phyloP scores from a whole-genome alignment of 2,888 invertebrate genomes.

The Tuberolachnus salignus region DNA sequence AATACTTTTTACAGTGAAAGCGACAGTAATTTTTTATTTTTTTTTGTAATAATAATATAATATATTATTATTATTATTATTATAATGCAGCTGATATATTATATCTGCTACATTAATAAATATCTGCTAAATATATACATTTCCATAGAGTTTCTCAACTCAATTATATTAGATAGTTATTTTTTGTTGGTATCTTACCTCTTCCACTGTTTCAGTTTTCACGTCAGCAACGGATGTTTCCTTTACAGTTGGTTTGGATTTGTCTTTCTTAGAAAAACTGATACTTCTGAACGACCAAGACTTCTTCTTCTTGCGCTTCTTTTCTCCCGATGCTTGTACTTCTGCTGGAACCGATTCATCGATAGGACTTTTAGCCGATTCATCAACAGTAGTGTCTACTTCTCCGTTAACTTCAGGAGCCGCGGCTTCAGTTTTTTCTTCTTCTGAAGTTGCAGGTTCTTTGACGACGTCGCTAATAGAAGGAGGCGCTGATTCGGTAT shows the following conservation, averaged over 20 bases:
- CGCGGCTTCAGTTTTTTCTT: conserved; percentile 65
- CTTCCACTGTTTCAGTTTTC: conserved; percentile 55
- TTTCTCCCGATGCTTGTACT: conserved; percentile 58
- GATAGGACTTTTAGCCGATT: conserved; percentile 65
- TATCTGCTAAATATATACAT: no score
- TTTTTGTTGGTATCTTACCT: conserved; percentile 39
- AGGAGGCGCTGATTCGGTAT: conserved; percentile 19
- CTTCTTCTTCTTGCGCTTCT: conserved; percentile 72
- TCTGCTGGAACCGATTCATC: conserved; percentile 48
- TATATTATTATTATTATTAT: no score
- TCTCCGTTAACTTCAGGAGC: conserved; percentile 42
- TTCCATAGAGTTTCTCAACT: no score
- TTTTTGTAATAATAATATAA: no score
- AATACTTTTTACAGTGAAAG: no score
- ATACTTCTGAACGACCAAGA: conserved; percentile 88
- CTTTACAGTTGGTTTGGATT: conserved; percentile 76
- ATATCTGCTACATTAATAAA: no score
- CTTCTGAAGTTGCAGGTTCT: conserved; percentile 55
- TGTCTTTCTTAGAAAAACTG: conserved; percentile 86
- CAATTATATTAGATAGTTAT: neutral
- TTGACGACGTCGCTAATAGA: conserved; percentile 37
- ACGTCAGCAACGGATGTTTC: conserved; percentile 67
- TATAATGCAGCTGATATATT: no score
- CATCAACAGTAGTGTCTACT: conserved; percentile 58
- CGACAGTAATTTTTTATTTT: no score